A percentile compares a stretch with the other conserved stretches of the same genome.
Conservation (phyloP, 2,888 invertebrate genomes). For the Agrochola lychnidis region DNA sequence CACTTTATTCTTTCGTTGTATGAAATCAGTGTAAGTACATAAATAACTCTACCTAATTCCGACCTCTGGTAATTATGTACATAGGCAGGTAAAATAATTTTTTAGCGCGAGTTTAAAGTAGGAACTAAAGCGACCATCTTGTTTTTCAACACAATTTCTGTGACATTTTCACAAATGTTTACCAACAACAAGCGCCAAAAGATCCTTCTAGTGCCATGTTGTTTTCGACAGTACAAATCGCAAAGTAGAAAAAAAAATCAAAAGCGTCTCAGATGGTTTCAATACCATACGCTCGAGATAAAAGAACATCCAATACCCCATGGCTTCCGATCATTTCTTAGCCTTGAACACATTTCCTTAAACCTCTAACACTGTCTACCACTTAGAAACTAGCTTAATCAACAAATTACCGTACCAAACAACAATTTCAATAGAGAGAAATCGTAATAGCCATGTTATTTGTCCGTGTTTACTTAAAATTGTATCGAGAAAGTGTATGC, state of each 20-base stretch:
- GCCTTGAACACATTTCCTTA: slow-evolving; percentile 10
- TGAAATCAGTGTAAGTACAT: no score
- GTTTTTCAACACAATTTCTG: not conserved
- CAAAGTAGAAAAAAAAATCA: not conserved
- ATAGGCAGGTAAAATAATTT: not conserved
- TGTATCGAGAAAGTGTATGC: slow-evolving; percentile 70
- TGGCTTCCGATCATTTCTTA: not conserved
- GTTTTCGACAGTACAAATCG: not conserved
- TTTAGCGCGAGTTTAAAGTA: not conserved
- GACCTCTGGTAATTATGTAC: not conserved
- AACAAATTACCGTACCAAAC: slow-evolving; percentile 44
- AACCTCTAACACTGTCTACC: slow-evolving; percentile 15
- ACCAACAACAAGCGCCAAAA: not conserved
- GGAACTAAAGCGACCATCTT: not conserved
- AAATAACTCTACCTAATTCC: no score
- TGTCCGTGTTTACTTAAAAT: slow-evolving; percentile 64
- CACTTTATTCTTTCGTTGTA: no score
- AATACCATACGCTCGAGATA: no score
- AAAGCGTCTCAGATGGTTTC: not conserved
- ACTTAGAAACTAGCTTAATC: slow-evolving; percentile 48
- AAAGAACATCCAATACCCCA: not conserved
- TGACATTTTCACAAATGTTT: not conserved
- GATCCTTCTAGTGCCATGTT: not conserved
- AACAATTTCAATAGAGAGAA: slow-evolving; percentile 61
- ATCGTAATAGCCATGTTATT: slow-evolving; percentile 55